Conservation (phyloP, 1,140 invertebrate species). For the Drosophila paulistorum region DNA sequence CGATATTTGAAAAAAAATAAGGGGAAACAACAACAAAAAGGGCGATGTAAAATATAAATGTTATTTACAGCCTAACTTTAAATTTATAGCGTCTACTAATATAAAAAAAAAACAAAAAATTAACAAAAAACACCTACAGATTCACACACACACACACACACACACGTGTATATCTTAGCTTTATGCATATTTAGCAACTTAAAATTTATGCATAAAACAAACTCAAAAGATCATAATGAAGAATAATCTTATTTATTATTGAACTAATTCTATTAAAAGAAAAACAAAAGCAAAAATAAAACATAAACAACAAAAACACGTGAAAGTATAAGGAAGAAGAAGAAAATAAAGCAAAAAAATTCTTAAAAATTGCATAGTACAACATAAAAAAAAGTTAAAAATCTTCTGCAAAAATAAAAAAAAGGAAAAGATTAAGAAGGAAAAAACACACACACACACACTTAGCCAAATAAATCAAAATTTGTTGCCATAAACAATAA, state of each 20-base stretch:
- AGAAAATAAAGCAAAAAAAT: neutral
- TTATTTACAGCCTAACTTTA: constrained; percentile 15
- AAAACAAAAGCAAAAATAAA: neutral
- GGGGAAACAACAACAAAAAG: neutral
- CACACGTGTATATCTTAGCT: constrained; percentile 52
- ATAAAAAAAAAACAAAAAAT: neutral
- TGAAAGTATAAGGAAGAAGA: neutral
- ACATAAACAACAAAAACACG: constrained; percentile 27
- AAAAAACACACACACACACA: constrained; percentile 21
- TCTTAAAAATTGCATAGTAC: constrained; percentile 41
- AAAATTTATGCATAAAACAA: constrained; percentile 47
- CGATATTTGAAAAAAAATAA: constrained; percentile 45
- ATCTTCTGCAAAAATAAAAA: constrained; percentile 7
- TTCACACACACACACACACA: constrained; percentile 17
- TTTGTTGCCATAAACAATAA: constrained; percentile 61
- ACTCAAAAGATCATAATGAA: constrained; percentile 45
- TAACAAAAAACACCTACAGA: constrained; percentile 20
- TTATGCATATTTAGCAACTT: constrained; percentile 58
- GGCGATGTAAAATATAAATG: constrained; percentile 12
- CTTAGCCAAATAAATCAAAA: constrained; percentile 79
- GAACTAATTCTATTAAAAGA: constrained; percentile 25
- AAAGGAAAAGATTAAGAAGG: constrained; percentile 12
- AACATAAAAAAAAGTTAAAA: constrained; percentile 25
- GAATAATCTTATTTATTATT: constrained; percentile 45
- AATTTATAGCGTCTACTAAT: constrained; percentile 2